These are phyloP conservation scores for Antennarius striatus DNA, from an alignment of 2,113 vertebrate genomes.

Conservation along the genomic window DNA sequence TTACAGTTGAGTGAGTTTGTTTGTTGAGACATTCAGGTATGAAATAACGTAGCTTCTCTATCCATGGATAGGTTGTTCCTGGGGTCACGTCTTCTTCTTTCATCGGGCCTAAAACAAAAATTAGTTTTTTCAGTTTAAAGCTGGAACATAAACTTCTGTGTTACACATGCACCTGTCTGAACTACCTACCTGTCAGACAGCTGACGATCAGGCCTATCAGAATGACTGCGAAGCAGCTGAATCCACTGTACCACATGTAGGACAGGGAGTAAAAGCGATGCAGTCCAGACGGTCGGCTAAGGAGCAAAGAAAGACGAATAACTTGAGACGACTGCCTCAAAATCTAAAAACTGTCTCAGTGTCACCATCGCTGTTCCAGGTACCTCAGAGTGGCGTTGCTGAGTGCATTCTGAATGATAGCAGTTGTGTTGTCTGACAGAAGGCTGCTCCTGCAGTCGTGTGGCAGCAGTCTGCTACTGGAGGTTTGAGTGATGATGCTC, in stretches of 20 bases:
- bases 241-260: conserved; percentile 94
- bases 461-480: accelerated
- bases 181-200: conserved; percentile 83
- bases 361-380: not conserved
- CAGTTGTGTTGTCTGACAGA: conserved; percentile 67
- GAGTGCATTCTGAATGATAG: conserved; percentile 44
- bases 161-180: not conserved
- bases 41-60: conserved; percentile 79
- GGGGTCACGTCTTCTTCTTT: conserved; percentile 79
- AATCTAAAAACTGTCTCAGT: no score
- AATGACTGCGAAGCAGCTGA: conserved; percentile 88
- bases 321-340: not conserved
- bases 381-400: conserved; percentile 74
- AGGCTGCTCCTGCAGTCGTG: conserved; percentile 40
- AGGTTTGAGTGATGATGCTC: conserved; percentile 70
- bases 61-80: conserved; percentile 84
- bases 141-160: not conserved
- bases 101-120: conserved; percentile 78
- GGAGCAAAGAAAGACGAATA: conserved; percentile 16
- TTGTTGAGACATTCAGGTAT: conserved; percentile 74
- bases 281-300: conserved; percentile 78
- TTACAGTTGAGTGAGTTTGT: conserved; percentile 78
- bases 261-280: conserved; percentile 87
- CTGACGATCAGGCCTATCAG: conserved; percentile 87
- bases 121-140: not conserved